Conservation (phyloP, 2,113 vertebrate genomes). For the Lagopus leucura region DNA sequence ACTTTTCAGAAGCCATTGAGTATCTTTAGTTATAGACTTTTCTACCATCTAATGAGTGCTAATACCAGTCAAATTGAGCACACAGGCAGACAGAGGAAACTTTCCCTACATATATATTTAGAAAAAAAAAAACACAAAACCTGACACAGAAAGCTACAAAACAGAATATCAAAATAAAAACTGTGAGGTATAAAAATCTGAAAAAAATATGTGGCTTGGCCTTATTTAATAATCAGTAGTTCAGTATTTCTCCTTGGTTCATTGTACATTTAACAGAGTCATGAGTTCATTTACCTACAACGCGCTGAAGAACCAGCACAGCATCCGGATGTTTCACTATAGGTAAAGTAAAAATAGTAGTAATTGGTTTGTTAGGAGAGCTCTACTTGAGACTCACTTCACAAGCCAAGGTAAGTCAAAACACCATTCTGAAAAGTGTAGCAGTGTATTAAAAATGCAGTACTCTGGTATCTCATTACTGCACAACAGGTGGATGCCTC, state of each 20-base stretch:
- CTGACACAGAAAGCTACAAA: not conserved
- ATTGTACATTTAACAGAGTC: not conserved
- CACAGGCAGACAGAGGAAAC: not conserved
- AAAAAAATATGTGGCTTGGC: not conserved
- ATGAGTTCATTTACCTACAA: not conserved
- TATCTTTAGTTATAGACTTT: not conserved
- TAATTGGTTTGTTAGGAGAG: not conserved
- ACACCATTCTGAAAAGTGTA: not conserved
- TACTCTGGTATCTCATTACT: slow-evolving; percentile 53
- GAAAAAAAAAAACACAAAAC: not conserved
- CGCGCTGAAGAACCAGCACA: not conserved
- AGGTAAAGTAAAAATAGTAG: not conserved
- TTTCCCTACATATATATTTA: not conserved
- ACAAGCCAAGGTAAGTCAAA: not conserved
- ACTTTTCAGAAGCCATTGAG: not conserved
- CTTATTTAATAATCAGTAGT: not conserved
- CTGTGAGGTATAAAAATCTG: not conserved
- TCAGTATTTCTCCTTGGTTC: not conserved
- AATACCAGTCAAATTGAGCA: not conserved
- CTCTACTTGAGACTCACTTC: not conserved
- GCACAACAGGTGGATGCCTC: not conserved
- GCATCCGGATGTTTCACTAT: not conserved
- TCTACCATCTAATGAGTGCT: not conserved
- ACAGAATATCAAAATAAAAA: not conserved
- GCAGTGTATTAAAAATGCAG: slow-evolving; percentile 52